Conservation (phyloP, 1,140 invertebrate species). For the Achroia grisella region DNA sequence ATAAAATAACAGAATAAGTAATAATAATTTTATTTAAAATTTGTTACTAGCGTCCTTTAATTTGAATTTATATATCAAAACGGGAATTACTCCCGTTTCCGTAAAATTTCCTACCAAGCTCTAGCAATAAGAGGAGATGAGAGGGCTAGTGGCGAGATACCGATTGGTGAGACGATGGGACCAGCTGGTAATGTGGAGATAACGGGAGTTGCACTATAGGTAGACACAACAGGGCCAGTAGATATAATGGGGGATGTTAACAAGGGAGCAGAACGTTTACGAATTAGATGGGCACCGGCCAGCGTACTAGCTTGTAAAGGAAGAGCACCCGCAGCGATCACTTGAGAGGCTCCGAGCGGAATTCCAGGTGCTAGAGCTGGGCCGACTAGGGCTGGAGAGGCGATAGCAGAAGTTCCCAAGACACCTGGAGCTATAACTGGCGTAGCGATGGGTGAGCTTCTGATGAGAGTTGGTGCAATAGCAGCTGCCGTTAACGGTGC, state of each 20-base stretch:
- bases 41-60: too few species aligned
- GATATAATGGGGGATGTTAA: conserved; percentile 13
- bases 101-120: too few species aligned
- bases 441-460: conserved; percentile 1
- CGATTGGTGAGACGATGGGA: conserved; percentile 16
- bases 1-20: too few species aligned
- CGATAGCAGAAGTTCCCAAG: conserved; percentile 11
- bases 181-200: conserved; percentile 28
- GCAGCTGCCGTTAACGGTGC: conserved; percentile 21
- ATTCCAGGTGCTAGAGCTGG: conserved; percentile 30
- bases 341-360: conserved; percentile 56
- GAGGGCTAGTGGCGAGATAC: conserved; percentile 29
- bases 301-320: conserved; percentile 55
- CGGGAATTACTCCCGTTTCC: too few species aligned
- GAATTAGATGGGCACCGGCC: conserved; percentile 41
- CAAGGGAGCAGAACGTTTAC: conserved; percentile 45
- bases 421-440: conserved; percentile 9
- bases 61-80: too few species aligned
- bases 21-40: too few species aligned
- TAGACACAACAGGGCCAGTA: conserved; percentile 12
- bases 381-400: conserved; percentile 12
- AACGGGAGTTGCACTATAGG: conserved; percentile 32
- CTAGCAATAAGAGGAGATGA: conserved; percentile 22
- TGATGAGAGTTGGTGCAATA: conserved; percentile 14
- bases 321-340: conserved; percentile 65